Percentiles rank a stretch among this genome's conserved stretches.
Conservation (phyloP, 2,888 invertebrate genomes). For the Tetranychus truncatus region DNA sequence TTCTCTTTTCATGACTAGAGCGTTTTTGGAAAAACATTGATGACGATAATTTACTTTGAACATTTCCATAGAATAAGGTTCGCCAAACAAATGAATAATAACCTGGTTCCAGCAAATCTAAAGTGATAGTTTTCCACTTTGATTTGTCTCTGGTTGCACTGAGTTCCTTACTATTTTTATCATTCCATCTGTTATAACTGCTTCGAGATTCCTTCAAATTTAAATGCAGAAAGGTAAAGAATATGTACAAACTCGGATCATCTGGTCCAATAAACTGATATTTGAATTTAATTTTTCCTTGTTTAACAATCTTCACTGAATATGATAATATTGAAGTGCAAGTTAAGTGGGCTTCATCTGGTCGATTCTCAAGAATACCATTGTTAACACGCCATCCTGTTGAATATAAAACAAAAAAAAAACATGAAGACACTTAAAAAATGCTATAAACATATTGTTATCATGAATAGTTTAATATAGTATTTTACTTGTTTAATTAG, state of each 20-base stretch:
- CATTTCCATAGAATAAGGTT: slow-evolving; percentile 11
- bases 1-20: background rate
- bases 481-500: no score
- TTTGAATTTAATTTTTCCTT: slow-evolving; percentile 38
- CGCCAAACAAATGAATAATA: slow-evolving; percentile 19
- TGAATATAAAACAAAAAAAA: background rate
- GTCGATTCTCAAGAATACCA: background rate
- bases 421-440: background rate
- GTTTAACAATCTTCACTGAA: slow-evolving; percentile 39
- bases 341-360: background rate
- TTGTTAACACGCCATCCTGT: background rate
- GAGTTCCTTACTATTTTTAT: background rate
- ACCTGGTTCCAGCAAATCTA: slow-evolving; percentile 14
- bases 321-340: slow-evolving; percentile 33
- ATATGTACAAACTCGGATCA: slow-evolving; percentile 28
- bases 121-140: slow-evolving; percentile 16
- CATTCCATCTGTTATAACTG: no score
- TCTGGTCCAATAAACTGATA: slow-evolving; percentile 37
- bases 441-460: background rate
- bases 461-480: no score
- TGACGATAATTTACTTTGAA: background rate
- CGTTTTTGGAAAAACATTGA: background rate
- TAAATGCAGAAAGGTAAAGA: slow-evolving; percentile 19
- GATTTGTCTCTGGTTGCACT: slow-evolving; percentile 13
- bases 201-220: slow-evolving; percentile 14